These are phyloP conservation scores for Boloria selene DNA, from an alignment of 2,888 invertebrate species.

Conservation along the genomic window DNA sequence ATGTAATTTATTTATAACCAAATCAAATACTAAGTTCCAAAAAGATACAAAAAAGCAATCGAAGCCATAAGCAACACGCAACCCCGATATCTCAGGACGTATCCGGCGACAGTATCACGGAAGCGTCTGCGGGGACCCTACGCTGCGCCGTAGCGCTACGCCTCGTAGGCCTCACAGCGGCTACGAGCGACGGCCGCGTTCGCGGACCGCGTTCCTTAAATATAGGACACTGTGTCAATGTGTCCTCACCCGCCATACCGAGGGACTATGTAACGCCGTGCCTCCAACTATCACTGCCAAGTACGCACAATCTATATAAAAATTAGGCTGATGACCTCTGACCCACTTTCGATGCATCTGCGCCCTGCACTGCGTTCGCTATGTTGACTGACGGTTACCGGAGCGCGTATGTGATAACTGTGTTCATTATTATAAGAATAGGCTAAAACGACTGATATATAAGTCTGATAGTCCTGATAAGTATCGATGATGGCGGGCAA, in stretches of 20 bases:
- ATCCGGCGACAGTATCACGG: conserved; percentile 61
- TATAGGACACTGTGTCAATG: conserved; percentile 70
- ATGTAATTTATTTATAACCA: too few species aligned
- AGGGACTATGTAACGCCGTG: conserved; percentile 48
- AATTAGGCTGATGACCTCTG: conserved; percentile 66
- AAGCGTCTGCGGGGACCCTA: conserved; percentile 59
- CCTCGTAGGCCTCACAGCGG: conserved; percentile 78
- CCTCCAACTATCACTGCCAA: conserved; percentile 62
- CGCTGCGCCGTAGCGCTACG: conserved; percentile 67
- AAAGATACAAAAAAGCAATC: not conserved
- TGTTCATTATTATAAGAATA: conserved; percentile 71
- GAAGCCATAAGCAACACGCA: not conserved
- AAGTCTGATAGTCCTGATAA: conserved; percentile 56
- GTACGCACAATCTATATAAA: conserved; percentile 53
- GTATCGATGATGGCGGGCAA: conserved; percentile 64
- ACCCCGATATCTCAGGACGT: conserved; percentile 46
- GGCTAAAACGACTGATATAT: conserved; percentile 66
- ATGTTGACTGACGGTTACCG: conserved; percentile 48
- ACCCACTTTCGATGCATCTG: conserved; percentile 71
- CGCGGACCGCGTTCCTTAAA: conserved; percentile 55
- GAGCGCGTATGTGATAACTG: conserved; percentile 66
- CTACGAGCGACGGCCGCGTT: conserved; percentile 65
- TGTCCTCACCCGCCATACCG: conserved; percentile 44
- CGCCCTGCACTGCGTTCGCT: conserved; percentile 61
- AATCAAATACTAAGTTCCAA: not conserved